Evolutionary conservation across 2,888 invertebrate genomes (phyloP).

Genomic region (Tricholauxania praeusta): DNA sequence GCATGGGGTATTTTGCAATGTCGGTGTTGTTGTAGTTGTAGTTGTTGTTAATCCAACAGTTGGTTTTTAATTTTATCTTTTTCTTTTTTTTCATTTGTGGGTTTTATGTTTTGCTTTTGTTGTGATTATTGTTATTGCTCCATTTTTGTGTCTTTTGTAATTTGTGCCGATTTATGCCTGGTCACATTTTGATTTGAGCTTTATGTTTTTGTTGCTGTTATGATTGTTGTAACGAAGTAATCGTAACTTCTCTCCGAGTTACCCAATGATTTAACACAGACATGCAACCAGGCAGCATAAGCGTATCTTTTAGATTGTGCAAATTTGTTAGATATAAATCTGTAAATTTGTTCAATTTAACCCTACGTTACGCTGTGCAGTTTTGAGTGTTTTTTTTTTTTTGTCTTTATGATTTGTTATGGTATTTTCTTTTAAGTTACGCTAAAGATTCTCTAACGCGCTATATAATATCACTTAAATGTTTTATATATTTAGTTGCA

Average conservation of each 20-base stretch:
- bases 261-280: neutral
- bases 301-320: slow-evolving; percentile 4
- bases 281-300: neutral
- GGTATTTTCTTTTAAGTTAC: no score
- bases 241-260: neutral
- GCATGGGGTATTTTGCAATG: neutral
- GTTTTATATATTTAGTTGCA: no score
- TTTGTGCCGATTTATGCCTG: neutral
- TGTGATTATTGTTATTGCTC: slow-evolving; percentile 13
- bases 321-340: slow-evolving; percentile 5
- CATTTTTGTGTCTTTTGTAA: slow-evolving; percentile 4
- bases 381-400: no score
- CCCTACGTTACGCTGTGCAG: no score
- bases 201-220: neutral
- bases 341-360: no score
- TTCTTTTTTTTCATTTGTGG: neutral
- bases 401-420: no score
- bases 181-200: neutral
- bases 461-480: no score
- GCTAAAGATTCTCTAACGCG: no score
- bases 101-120: slow-evolving; percentile 10
- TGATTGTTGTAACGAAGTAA: slow-evolving; percentile 18
- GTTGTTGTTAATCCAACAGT: slow-evolving; percentile 22
- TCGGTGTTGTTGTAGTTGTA: slow-evolving; percentile 6
- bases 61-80: neutral